Evolutionary conservation across 2,113 vertebrate species (phyloP).

Genomic region (Andinoacara biseriatus): DNA sequence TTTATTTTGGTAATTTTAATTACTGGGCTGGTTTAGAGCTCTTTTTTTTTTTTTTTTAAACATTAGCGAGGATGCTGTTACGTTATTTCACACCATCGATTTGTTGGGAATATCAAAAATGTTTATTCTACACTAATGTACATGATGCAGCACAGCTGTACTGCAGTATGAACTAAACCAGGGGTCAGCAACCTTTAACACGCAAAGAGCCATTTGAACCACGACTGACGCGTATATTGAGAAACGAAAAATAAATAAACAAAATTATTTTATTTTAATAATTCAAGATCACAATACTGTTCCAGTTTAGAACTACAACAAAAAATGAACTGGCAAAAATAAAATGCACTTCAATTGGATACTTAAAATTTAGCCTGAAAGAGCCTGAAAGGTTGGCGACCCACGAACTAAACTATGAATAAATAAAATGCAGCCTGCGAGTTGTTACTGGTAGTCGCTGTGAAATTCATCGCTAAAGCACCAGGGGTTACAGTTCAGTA

Average conservation of each 20-base stretch:
- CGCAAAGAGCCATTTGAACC: too few relatives aligned
- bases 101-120: not conserved
- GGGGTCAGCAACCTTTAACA: too few relatives aligned
- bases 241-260: too few relatives aligned
- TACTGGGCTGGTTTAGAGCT: not conserved
- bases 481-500: fast-evolving
- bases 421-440: not conserved
- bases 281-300: too few relatives aligned
- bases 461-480: not conserved
- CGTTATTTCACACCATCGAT: not conserved
- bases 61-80: not conserved
- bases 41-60: too few relatives aligned
- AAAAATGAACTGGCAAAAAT: too few relatives aligned
- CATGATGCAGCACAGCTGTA: not conserved
- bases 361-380: too few relatives aligned
- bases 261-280: too few relatives aligned
- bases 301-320: too few relatives aligned
- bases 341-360: too few relatives aligned
- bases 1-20: not conserved
- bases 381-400: too few relatives aligned
- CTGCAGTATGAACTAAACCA: not conserved
- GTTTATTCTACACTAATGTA: not conserved
- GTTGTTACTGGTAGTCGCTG: not conserved
- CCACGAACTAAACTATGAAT: not conserved
- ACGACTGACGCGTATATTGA: too few relatives aligned